phyloP scores from a whole-genome alignment of 1,140 invertebrate genomes.

The Drosophila simulans region DNA sequence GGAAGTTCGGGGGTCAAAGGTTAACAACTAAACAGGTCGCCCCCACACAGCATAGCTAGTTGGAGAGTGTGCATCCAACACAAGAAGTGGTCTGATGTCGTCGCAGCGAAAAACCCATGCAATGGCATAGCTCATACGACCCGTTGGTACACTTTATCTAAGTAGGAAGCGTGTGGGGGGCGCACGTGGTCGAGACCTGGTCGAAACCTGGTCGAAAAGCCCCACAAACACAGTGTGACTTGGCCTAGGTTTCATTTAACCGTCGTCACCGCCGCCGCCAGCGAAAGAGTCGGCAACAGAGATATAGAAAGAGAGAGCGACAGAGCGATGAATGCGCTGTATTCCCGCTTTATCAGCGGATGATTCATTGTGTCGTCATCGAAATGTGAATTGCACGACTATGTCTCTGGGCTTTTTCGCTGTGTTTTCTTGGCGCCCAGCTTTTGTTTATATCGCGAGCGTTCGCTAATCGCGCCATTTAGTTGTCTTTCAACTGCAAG shows the following conservation, averaged over 20 bases:
- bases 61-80: no score
- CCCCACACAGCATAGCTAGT: no score
- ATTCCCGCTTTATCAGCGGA: slow-evolving; percentile 51
- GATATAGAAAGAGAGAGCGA: slow-evolving; percentile 14
- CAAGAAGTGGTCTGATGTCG: no score
- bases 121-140: neutral
- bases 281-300: slow-evolving; percentile 12
- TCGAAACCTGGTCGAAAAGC: slow-evolving; percentile 30
- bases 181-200: slow-evolving; percentile 44
- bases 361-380: slow-evolving; percentile 59
- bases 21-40: no score
- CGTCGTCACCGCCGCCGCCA: neutral
- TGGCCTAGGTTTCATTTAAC: slow-evolving; percentile 39
- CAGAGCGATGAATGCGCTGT: slow-evolving; percentile 1
- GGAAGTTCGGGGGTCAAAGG: no score
- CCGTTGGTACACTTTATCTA: slow-evolving; percentile 36
- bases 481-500: slow-evolving; percentile 70
- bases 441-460: slow-evolving; percentile 65
- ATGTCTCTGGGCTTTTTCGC: slow-evolving; percentile 30
- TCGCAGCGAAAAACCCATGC: no score
- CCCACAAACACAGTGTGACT: slow-evolving; percentile 30
- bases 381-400: slow-evolving; percentile 36
- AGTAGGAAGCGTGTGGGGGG: slow-evolving; percentile 37
- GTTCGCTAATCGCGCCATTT: slow-evolving; percentile 53
- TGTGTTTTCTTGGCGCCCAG: slow-evolving; percentile 21